Percentiles rank a stretch among this genome's conserved stretches.
Evolutionary conservation across 2,113 vertebrate genomes (phyloP).

Genomic region (Rutilus rutilus): DNA sequence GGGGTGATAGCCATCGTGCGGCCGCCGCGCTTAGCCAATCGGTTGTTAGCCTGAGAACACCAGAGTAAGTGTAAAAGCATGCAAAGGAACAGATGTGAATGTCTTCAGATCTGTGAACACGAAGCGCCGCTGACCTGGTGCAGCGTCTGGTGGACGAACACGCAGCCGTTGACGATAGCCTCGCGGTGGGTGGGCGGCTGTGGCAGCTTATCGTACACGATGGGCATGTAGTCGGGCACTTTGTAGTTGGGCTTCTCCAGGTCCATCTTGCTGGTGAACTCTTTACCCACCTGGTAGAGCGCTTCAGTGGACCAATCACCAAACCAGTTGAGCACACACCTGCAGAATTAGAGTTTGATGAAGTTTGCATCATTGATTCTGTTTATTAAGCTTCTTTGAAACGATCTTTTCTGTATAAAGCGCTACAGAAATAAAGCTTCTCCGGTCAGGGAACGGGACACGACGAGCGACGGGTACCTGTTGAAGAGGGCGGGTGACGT

Average conservation of each 20-base stretch:
- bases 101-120: no score
- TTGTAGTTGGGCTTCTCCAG: conserved; percentile 97
- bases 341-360: conserved; percentile 54
- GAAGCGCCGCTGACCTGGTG: conserved; percentile 84
- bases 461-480: conserved; percentile 70
- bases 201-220: conserved; percentile 93
- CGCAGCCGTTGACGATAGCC: conserved; percentile 96
- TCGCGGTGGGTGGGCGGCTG: conserved; percentile 92
- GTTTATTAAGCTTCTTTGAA: no score
- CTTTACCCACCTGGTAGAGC: conserved; percentile 96
- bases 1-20: conserved; percentile 98
- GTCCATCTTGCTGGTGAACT: conserved; percentile 99
- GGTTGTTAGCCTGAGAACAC: conserved; percentile 87
- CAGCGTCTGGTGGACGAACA: conserved; percentile 96
- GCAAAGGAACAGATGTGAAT: no score
- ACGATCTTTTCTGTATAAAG: no score
- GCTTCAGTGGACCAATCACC: conserved; percentile 99
- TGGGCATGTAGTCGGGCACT: conserved; percentile 97
- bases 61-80: no score
- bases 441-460: no score
- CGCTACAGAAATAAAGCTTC: no score
- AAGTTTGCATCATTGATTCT: no score
- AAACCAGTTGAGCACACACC: conserved; percentile 99
- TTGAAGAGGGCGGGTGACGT: conserved; percentile 98
- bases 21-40: conserved; percentile 92